Evolutionary conservation across 2,888 invertebrate genomes (phyloP), one percentile per base, ranked within the genome.

Genomic region (Ischnus inquisitorius): DNA sequence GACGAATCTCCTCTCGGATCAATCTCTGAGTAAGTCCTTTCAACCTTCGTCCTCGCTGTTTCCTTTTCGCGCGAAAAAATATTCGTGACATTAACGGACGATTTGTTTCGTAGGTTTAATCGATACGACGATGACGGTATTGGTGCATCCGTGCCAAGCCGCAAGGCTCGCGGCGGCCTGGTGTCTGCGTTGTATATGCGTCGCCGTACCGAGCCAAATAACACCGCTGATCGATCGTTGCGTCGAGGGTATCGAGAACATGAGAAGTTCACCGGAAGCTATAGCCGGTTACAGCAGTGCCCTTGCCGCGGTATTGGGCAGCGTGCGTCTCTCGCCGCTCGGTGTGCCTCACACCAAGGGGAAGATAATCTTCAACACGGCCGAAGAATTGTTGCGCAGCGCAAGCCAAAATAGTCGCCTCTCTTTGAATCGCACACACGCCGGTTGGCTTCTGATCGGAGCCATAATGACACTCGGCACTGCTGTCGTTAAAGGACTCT

Each of bases 291-390:
- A 98, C 92, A 98, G 99, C 90, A 97, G 97, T 90, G 99, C 99
- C 0, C 94, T 99, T 85, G 98, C 99, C 39, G 98, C 99, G 0
- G 97, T 99, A 83, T 94, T 99, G 67, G 99, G 99, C 22, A 98
- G 98, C 76, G 98, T 98, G 0, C 96, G 97, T 64, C 95, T 97
- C 71, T 99, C 98, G 1, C 98, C 98, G 0, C 94, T 99, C 14
- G 99, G 99, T 19, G 97, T 99, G 54, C 99, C 99, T 0, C 98
- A 99, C 93, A 98, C 98, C 39, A 98, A 99, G 90, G 99, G 99
- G 85, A 99, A 99, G 95, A 95, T 96, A 84, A 98, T 99, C 48
- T 99, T 99, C 94, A 98, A 98, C 92, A 97, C 98, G 5, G 99
- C 99, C 0, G 99, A 99, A 94, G 99, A 99, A 92, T 94, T 99